phyloP scores from a whole-genome alignment of 2,797 vertebrate species.

The Graptemys geographica region DNA sequence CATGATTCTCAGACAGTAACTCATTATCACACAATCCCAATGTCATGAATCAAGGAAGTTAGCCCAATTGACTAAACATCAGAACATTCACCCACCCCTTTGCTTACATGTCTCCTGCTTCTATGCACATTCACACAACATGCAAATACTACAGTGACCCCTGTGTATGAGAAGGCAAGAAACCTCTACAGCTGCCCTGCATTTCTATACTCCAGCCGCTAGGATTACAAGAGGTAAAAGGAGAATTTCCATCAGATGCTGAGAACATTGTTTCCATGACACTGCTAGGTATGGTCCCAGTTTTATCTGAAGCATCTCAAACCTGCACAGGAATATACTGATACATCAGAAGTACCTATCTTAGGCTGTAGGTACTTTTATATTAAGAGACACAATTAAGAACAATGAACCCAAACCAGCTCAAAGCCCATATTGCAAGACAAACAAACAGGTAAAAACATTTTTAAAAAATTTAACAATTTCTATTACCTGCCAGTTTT shows the following conservation, averaged over 20 bases:
- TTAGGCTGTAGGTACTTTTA: background rate
- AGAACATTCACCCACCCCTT: too few species aligned
- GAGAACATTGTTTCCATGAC: background rate
- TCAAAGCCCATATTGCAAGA: background rate
- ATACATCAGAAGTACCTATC: too few species aligned
- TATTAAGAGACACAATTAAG: background rate
- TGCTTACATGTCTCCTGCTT: background rate
- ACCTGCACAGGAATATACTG: background rate
- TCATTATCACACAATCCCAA: too few species aligned
- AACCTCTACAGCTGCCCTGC: too few species aligned
- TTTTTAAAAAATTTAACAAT: background rate
- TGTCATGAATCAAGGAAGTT: background rate
- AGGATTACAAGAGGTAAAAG: background rate
- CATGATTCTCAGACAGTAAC: background rate
- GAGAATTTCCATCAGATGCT: background rate
- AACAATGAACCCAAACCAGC: background rate
- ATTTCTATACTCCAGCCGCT: background rate
- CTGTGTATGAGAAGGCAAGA: background rate
- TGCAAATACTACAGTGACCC: background rate
- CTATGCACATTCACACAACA: too few species aligned
- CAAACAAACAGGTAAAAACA: background rate
- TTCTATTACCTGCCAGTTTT: background rate
- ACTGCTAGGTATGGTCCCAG: background rate
- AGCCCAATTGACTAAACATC: background rate
- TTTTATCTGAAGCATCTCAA: background rate